Conservation (phyloP, 2,797 vertebrate genomes). For the Mareca strepera region DNA sequence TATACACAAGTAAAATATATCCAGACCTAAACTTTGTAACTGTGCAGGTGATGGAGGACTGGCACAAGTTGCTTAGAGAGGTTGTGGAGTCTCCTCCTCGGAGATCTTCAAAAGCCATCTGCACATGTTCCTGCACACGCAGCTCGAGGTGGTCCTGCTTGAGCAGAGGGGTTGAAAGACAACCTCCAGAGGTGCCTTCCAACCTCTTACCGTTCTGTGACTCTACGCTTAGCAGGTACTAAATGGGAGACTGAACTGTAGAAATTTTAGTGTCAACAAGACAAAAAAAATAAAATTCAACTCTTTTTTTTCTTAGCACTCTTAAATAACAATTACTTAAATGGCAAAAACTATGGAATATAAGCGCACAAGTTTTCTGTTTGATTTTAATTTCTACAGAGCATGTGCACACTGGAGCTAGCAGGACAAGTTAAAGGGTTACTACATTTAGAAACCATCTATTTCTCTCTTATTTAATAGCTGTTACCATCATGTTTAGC, state of each 20-base stretch:
- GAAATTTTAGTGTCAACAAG: neutral
- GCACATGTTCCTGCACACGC: neutral
- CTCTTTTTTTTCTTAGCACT: neutral
- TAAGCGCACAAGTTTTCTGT: neutral
- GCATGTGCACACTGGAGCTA: neutral
- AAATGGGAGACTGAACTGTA: neutral
- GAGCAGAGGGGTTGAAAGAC: neutral
- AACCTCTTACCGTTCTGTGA: neutral
- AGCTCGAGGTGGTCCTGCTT: neutral
- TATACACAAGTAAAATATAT: neutral
- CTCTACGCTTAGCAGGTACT: neutral
- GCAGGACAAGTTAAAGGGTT: constrained; percentile 34
- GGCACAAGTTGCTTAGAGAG: neutral
- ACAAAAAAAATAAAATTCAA: neutral
- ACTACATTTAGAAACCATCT: constrained; percentile 38
- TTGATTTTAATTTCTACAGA: neutral
- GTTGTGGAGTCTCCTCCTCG: neutral
- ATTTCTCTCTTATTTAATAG: constrained; percentile 65
- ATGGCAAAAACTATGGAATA: neutral
- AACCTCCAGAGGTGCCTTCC: neutral
- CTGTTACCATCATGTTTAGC: constrained; percentile 72
- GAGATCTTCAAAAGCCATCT: neutral
- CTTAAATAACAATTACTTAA: neutral
- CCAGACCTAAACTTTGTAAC: neutral
- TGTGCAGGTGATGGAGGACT: neutral